Evolutionary conservation across 2,797 vertebrate species (phyloP).

Genomic region (Gallinago nigripennis): DNA sequence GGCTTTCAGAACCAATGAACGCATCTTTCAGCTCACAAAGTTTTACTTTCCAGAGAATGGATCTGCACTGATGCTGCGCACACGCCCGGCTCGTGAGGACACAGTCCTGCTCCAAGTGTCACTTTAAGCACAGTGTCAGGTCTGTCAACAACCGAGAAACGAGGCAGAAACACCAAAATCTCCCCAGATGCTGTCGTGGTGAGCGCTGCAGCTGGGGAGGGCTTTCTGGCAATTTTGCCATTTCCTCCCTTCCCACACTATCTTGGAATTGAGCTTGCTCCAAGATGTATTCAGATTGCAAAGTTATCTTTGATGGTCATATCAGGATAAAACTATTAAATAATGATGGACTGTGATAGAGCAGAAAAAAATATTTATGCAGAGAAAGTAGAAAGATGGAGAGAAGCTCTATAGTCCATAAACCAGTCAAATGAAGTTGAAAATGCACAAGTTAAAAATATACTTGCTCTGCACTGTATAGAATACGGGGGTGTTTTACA

Average conservation of each 20-base stretch:
- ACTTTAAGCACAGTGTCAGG: not conserved
- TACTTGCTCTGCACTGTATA: not conserved
- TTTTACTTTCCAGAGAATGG: not conserved
- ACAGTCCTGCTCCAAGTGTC: not conserved
- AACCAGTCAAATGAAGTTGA: not conserved
- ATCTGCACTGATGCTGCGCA: not conserved
- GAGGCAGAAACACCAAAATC: not conserved
- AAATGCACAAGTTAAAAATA: not conserved
- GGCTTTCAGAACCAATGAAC: not conserved
- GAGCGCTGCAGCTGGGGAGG: not conserved
- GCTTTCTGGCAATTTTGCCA: not conserved
- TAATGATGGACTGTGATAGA: not conserved
- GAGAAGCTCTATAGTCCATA: not conserved
- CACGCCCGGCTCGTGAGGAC: accelerated
- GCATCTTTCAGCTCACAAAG: not conserved
- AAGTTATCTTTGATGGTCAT: not conserved
- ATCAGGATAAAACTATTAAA: not conserved
- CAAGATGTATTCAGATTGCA: not conserved
- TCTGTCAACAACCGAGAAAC: not conserved
- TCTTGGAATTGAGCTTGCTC: not conserved
- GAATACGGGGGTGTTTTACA: not conserved
- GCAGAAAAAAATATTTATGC: not conserved
- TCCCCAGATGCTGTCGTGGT: not conserved
- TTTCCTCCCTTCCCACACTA: not conserved
- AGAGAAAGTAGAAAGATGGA: not conserved